A percentile compares a stretch with the other conserved stretches of the same genome.
Evolutionary conservation across 2,113 vertebrate genomes (phyloP).

Genomic region (Alces alces): DNA sequence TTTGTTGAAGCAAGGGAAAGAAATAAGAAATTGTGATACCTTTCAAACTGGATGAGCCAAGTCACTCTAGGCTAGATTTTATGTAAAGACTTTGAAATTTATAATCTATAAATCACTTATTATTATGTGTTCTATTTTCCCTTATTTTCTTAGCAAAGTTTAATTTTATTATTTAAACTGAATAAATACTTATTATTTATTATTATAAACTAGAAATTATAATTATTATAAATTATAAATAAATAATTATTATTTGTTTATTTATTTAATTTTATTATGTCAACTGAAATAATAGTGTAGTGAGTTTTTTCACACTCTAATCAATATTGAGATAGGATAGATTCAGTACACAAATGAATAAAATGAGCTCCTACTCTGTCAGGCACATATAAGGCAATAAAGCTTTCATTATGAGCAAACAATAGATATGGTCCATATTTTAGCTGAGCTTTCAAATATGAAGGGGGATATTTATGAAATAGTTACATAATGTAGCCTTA

Average conservation of each 20-base stretch:
- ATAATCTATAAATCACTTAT: background rate
- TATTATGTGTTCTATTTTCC: background rate
- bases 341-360: background rate
- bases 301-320: background rate
- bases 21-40: background rate
- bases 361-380: background rate
- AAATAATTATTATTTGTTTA: too few relatives aligned
- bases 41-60: conserved; percentile 4
- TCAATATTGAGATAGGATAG: background rate
- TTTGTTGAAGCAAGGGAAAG: background rate
- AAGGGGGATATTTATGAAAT: background rate
- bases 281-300: background rate
- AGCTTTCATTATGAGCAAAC: background rate
- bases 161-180: background rate
- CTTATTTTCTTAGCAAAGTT: background rate
- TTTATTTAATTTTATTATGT: background rate
- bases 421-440: background rate
- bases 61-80: background rate
- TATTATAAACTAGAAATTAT: too few relatives aligned
- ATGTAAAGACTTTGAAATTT: background rate
- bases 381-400: background rate
- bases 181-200: too few relatives aligned
- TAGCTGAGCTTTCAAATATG: background rate
- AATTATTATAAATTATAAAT: too few relatives aligned
- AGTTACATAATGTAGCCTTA: background rate